Base-by-base conservation (phyloP, 2,888 invertebrate species). In the Zaprionus lineosus region DNA sequence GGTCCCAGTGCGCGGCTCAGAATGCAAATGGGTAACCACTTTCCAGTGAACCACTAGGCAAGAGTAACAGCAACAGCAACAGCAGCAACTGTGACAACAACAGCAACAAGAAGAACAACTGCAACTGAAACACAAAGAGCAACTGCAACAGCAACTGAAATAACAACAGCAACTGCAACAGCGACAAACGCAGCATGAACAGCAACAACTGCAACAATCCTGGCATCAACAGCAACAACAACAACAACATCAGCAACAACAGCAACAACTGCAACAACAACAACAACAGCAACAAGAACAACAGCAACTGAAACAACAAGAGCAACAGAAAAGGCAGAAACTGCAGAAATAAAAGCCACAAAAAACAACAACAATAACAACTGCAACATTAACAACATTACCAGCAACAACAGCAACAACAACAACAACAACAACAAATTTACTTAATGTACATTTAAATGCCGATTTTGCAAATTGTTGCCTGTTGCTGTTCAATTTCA, bases 381-480 rank as follows among this genome's bases (percentile, higher is more conserved):
- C 51, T 31, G 21, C 51, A 44, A 18, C 29, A 14, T n/a, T 33
- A 18, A 12, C 58, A 40, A n/a, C 40, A 33, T 6, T n/a, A 7
- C 6, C 8, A 19, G 6, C 40, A 33, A 31, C 37, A 40, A 26
- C 39, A 46, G 43, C 48, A 48, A 26, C 48, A 55, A 28, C 41
- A 51, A 24, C 46, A 47, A 33, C 53, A 56, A 12, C 40, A 61
- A 47, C 52, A 58, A 11, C 48, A 61, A 37, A 57, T 43, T 48
- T 61, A n/a, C n/a, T 70, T 82, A 83, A 74, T 85, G 84, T 60
- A 66, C 67, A 83, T 76, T 83, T 85, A 79, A 85, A 76, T 79
- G 79, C 68, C 77, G 74, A 79, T 84, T 83, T 81, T 73, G 81
- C 78, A 79, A 79, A 77, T 78, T 84, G 77, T 76, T 70, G 82